Conservation (phyloP, 2,797 vertebrate genomes). For the Danio kyathit region DNA sequence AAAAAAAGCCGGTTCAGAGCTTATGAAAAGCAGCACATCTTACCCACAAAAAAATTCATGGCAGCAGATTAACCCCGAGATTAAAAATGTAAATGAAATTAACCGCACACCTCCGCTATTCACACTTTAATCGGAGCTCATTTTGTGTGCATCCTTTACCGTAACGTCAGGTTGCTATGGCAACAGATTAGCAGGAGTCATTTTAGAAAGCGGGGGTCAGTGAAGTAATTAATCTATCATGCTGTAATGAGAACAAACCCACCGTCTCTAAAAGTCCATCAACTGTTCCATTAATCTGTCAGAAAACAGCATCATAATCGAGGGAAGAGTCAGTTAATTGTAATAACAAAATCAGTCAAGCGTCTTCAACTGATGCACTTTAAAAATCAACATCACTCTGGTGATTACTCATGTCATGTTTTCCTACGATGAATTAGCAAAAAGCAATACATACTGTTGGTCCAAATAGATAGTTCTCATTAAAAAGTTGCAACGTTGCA, state of each 20-base stretch:
- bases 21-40: not conserved
- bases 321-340: not conserved
- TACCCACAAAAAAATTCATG: not conserved
- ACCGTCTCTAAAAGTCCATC: not conserved
- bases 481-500: too few species aligned
- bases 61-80: not conserved
- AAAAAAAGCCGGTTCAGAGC: not conserved
- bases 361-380: not conserved
- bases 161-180: constrained; percentile 72
- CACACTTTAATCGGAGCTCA: not conserved
- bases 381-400: not conserved
- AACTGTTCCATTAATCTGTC: not conserved
- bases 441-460: too few species aligned
- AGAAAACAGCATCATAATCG: not conserved
- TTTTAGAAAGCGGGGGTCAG: constrained; percentile 46
- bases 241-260: constrained; percentile 19
- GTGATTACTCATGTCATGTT: too few species aligned
- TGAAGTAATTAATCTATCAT: constrained; percentile 22
- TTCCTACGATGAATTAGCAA: too few species aligned
- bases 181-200: constrained; percentile 65
- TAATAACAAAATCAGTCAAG: constrained; percentile 6
- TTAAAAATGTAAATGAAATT: not conserved
- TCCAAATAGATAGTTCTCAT: too few species aligned
- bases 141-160: constrained; percentile 39
- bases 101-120: not conserved